Evolutionary conservation across 2,797 vertebrate genomes (phyloP), one percentile per base, ranked within the genome.

Genomic region (Pristis pectinata): DNA sequence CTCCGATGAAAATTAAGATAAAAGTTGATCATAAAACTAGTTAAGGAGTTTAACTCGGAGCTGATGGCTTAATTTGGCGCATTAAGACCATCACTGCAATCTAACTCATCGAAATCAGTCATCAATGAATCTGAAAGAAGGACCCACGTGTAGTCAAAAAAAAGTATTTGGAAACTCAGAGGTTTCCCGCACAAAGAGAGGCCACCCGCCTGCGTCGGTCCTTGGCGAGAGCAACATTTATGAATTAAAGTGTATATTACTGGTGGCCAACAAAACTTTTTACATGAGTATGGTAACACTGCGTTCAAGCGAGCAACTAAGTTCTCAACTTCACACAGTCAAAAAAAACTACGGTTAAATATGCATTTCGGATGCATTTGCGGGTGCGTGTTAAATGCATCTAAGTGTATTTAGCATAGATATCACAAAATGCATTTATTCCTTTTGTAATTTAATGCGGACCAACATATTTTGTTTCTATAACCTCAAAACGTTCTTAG

Each of bases 71-170:
- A 89, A 89, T 56, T 61, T 37, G 34, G n/a, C n/a, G n/a, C 87
- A 67, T 19, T 27, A 37, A 89, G n/a, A n/a, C 34, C 85, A 34
- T 89, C 59, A 1, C 19, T 67, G n/a, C 61, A 61, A 41, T 15
- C 53, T 15, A 59, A 82, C 59, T 3, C 9, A 22, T 91, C 10
- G 59, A 91, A 91, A 91, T 64, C 61, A 61, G n/a, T 24, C n/a
- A 67, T 9, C 87, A 91, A 41, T 37, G 61, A 91, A 91, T 67
- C 59, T 41, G 87, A 91, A 91, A 91, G 59, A 89, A 89, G 85
- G 56, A 67, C 87, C n/a, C 87, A 91, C 61, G 56, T 64, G 87
- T 67, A 41, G 61, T 91, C 17, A 91, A 59, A n/a, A 59, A 91
- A 91, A 91, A 67, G n/a, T 64, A 41, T 67, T 64, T 67, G 59